Evolutionary conservation across 1,140 invertebrate genomes (phyloP).

Genomic region (Hyphantria cunea): DNA sequence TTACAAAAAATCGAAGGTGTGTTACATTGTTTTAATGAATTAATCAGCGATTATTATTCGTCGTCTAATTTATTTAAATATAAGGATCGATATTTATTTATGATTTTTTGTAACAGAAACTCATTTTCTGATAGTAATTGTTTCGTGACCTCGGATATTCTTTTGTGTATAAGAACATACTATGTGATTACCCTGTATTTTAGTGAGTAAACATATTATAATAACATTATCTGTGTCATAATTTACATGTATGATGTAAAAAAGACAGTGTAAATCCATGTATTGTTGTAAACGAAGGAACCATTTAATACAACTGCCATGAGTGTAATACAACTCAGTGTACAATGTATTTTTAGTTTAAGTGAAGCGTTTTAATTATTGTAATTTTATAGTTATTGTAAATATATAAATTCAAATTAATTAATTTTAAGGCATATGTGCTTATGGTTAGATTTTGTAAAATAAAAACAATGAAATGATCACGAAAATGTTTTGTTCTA

Average conservation of each 20-base stretch:
- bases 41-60: slow-evolving; percentile 9
- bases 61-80: slow-evolving; percentile 13
- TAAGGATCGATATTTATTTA: slow-evolving; percentile 16
- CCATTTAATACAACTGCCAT: slow-evolving; percentile 41
- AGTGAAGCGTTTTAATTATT: slow-evolving; percentile 26
- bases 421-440: slow-evolving; percentile 49
- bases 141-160: slow-evolving; percentile 30
- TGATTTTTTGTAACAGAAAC: slow-evolving; percentile 15
- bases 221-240: slow-evolving; percentile 38
- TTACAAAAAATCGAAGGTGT: not conserved
- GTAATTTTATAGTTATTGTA: slow-evolving; percentile 44
- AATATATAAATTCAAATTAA: slow-evolving; percentile 51
- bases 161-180: slow-evolving; percentile 31
- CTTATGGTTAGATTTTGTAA: slow-evolving; percentile 48
- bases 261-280: slow-evolving; percentile 24
- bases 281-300: slow-evolving; percentile 25
- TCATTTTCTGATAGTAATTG: slow-evolving; percentile 2
- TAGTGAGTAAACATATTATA: slow-evolving; percentile 6
- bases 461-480: slow-evolving; percentile 56
- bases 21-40: slow-evolving; percentile 4
- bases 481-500: slow-evolving; percentile 11
- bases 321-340: slow-evolving; percentile 45
- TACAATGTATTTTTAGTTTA: slow-evolving; percentile 40
- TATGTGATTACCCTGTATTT: slow-evolving; percentile 35
- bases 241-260: slow-evolving; percentile 26